Base-by-base conservation (phyloP, 2,888 invertebrate species). In the Pristionchus exspectatus region DNA sequence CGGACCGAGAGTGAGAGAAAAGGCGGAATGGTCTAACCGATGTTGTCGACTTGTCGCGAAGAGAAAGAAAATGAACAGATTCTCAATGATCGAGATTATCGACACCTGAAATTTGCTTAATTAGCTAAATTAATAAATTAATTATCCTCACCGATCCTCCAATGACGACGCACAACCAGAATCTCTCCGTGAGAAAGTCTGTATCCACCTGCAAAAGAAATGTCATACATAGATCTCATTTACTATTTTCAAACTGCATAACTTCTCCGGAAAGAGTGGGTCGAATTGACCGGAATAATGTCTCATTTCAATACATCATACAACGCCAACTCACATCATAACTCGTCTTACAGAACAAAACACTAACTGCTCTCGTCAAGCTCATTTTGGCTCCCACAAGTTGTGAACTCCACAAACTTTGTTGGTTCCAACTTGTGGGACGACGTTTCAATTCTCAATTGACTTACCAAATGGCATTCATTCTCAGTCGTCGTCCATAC, bases 21-120 rank as follows among this genome's bases (percentile, higher is more conserved):
- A 77, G 4, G n/a, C 33, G 77, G 38, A 50, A 50, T 27, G 10
- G 63, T 44, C 74, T 63, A 54, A 92, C 92, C 92, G 86, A 81
- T 93, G 93, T 50, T 93, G 93, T 38, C 91, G 90, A 89, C 91
- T 92, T 1, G 91, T 91, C 59, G 91, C 90, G 87, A 93, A 93
- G 12, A 93, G 91, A 18, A 89, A 63, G 81, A 92, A 92, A 16
- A 93, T 91, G 91, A 93, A 92, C 50, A 91, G 86, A 89, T 93
- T 93, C 90, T 92, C 92, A 50, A 92, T 72, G 27, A 92, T 92
- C 18, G 92, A 91, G 14, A 93, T 89, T 18, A 90, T 81, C 1
- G 92, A 91, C 5, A 93, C 91, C n/a, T 90, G 90, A 21, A 89
- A 38, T n/a, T 50, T 27, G n/a, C 5, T n/a, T 21, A 24, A 4